A percentile compares a stretch with the other conserved stretches of the same genome.
Evolutionary conservation across 2,888 invertebrate species (phyloP).

Genomic region (Halictus ligatus): DNA sequence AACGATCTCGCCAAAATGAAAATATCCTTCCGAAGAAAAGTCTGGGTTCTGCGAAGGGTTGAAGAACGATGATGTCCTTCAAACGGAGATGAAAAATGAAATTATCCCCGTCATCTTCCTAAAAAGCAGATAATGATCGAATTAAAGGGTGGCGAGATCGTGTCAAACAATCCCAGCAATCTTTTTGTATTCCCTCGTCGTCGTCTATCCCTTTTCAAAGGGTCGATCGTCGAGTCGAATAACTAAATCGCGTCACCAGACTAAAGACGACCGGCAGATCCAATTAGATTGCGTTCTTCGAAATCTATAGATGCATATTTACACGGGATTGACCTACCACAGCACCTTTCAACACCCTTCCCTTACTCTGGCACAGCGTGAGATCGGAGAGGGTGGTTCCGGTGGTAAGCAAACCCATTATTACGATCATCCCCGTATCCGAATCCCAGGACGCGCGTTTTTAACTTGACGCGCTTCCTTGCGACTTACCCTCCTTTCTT

Average conservation of each 20-base stretch:
- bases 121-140: neutral
- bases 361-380: conserved; percentile 14
- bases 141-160: neutral
- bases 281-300: neutral
- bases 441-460: conserved; percentile 58
- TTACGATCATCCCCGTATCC: conserved; percentile 72
- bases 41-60: neutral
- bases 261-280: neutral
- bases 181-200: neutral
- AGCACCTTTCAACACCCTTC: conserved; percentile 47
- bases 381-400: conserved; percentile 46
- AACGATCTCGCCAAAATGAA: neutral
- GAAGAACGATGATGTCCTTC: too few species aligned
- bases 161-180: neutral
- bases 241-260: neutral
- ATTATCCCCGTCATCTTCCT: neutral
- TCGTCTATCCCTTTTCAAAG: neutral
- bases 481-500: conserved; percentile 9
- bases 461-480: conserved; percentile 54
- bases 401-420: conserved; percentile 75
- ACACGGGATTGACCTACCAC: conserved; percentile 65
- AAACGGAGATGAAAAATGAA: too few species aligned
- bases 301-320: conserved; percentile 48
- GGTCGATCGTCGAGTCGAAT: neutral
- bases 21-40: neutral